Base-by-base conservation (phyloP, 2,113 vertebrate species). In the Anguilla japonica region DNA sequence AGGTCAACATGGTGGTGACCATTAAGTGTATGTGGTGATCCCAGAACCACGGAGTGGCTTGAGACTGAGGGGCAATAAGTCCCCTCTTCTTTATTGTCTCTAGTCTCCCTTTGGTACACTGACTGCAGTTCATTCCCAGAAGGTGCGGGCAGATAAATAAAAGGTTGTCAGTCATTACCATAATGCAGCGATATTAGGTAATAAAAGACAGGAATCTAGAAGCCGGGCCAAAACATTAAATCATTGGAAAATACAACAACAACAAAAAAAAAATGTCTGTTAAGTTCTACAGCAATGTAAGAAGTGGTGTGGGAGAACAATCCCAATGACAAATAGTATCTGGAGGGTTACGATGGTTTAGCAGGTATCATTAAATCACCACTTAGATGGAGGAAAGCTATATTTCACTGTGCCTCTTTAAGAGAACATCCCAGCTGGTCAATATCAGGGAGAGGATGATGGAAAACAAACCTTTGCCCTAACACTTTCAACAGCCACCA, bases 311-410 rank as follows among this genome's bases (percentile, higher is more conserved):
- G 82, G 29, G 50, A 83, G 82, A 22, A 20, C 57, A 83, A 83
- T 83, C 57, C 82, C 57, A 56, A 57, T 83, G 82, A 83, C 82
- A 63, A 83, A 83, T 83, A 63, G 82, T 46, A 83, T 16, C 82
- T 83, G 29, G 34, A 83, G 29, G 34, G 56, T 83, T 83, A 63
- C 8, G 39, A 83, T 63, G 56, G 57, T 8, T 56, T 50, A 34
- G 50, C 50, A 83, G 56, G 56, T 57, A 53, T 83, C 82, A 56
- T 83, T 83, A 83, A 34, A 83, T 83, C 57, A 83, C 16, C 53
- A 60, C 53, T 40, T 11, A 39, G 82, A 34, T 46, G 15, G 82
- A 60, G 26, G 56, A 83, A 53, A 41, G 50, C n/a, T 40, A 34
- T 63, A 57, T 60, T 40, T 83, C 57, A 83, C 4, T 29, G 53